A percentile compares a stretch with the other conserved stretches of the same genome.
Evolutionary conservation across 1,140 invertebrate genomes (phyloP).

Genomic region (Drosophila sproati): DNA sequence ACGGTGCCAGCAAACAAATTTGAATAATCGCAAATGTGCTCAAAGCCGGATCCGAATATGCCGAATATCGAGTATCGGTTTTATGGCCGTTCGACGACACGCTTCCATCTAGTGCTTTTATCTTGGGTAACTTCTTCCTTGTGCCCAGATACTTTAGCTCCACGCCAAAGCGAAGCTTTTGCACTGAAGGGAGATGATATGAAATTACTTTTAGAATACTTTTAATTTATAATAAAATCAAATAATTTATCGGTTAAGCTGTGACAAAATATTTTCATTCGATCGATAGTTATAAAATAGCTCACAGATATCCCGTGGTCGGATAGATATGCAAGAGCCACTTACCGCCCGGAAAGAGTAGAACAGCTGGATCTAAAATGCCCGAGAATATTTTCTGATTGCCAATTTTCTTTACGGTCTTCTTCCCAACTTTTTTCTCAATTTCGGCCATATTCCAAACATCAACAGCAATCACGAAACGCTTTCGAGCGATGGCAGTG

Average conservation of each 20-base stretch:
- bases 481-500: conserved; percentile 9
- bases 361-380: conserved; percentile 53
- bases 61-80: neutral
- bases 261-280: too few species aligned
- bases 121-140: neutral
- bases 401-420: neutral
- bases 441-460: neutral
- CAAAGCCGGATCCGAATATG: neutral
- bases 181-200: conserved; percentile 33
- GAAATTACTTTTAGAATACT: neutral
- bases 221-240: neutral
- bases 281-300: too few species aligned
- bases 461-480: conserved; percentile 49
- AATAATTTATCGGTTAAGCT: too few species aligned
- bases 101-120: neutral
- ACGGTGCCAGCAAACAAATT: conserved; percentile 52
- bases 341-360: conserved; percentile 53
- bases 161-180: conserved; percentile 62
- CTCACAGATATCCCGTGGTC: too few species aligned
- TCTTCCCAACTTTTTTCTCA: neutral
- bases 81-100: neutral
- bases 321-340: neutral
- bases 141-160: conserved; percentile 51
- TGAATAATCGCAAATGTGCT: conserved; percentile 66
- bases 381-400: conserved; percentile 57